Evolutionary conservation across 2,888 invertebrate genomes (phyloP), one percentile per base, ranked within the genome.

Genomic region (Nowickia ferox): DNA sequence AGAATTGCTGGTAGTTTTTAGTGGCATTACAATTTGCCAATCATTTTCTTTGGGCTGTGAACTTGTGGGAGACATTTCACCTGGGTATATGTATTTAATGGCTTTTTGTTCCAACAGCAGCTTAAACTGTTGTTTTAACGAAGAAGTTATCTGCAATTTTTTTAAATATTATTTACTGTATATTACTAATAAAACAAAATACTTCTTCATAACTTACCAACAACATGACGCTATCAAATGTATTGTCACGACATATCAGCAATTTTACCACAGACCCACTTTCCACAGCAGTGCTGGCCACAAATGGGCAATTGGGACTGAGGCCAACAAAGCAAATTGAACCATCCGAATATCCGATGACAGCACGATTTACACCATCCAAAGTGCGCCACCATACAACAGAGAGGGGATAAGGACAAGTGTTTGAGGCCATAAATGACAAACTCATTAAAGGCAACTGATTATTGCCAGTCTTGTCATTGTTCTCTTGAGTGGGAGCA

Each of bases 51-150:
- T 90, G 11, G 88, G 84, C 30, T 88, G 87, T 17, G 87, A 63
- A 1, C 88, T 75, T 22, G 90, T 89, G 10, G 92, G 92, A 10
- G 93, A 92, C 68, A 90, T 90, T 72, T 93, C 93, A 0, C 92
- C 92, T 0, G 95, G 95, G 95, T 96, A 97, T 71, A 95, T 95
- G 90, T 96, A 97, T 72, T 95, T 95, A 87, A 94, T 95, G 2
- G 95, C 95, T 88, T 96, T 95, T 90, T 97, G 96, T 91, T 98
- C 97, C 76, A 98, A 93, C 44, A 97, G 93, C 81, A 98, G 93
- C 88, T 96, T 96, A 96, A 97, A 97, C 90, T 98, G 97, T 87
- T 96, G 95, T 51, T 95, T 95, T 87, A 95, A 94, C 48, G 94
- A 94, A 77, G 95, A 95, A 10, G 96, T 96, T 89, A 98, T 96